Evolutionary conservation across 1,140 invertebrate genomes (phyloP).

Genomic region (Portunus trituberculatus): DNA sequence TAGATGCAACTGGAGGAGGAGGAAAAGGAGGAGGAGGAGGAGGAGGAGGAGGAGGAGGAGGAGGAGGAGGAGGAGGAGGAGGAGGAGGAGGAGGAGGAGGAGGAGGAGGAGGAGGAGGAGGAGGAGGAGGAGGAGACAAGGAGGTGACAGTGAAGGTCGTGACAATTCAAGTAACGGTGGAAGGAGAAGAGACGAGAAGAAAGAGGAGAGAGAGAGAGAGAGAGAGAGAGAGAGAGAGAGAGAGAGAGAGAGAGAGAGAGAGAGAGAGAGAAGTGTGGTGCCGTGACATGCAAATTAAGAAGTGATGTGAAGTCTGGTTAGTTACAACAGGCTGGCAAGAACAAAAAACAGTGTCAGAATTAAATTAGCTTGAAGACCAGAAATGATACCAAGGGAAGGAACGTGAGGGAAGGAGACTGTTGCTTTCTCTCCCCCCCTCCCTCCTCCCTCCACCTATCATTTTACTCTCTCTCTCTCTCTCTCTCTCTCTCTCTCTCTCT

Average conservation of each 20-base stretch:
- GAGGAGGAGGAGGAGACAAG: neutral
- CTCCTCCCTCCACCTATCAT: neutral
- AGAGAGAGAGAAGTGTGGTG: neutral
- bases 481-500: no score
- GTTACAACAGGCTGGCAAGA: neutral
- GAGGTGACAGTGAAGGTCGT: constrained; percentile 3
- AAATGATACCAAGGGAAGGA: neutral
- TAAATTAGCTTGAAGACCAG: neutral
- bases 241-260: no score
- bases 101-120: neutral
- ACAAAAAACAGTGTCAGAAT: neutral
- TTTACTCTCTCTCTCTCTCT: neutral
- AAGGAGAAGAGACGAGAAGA: neutral
- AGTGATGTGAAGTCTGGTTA: neutral
- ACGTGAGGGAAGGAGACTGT: no score
- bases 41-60: neutral
- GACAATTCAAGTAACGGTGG: neutral
- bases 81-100: neutral
- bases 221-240: neutral
- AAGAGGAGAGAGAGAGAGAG: neutral
- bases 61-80: neutral
- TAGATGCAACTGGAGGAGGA: neutral
- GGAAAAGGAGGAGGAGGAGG: neutral
- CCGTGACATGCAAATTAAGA: constrained; percentile 11
- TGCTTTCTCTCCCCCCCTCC: neutral